Evolutionary conservation across 2,113 vertebrate genomes (phyloP).

Genomic region (Bucco capensis): DNA sequence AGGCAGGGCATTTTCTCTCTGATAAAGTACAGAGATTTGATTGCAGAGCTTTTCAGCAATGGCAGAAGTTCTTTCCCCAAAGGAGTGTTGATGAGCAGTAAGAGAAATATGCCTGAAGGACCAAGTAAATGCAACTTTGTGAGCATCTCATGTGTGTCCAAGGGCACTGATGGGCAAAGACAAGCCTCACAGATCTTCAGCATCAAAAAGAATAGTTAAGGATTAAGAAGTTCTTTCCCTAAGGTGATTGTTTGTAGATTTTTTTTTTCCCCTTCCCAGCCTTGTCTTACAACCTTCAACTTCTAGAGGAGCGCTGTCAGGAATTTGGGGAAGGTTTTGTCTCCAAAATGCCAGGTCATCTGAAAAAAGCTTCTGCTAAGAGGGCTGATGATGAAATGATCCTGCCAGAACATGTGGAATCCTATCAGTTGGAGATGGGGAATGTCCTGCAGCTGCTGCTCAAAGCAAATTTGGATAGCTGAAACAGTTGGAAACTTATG

Average conservation of each 20-base stretch:
- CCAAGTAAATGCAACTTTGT: conserved; percentile 30
- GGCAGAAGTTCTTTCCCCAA: conserved; percentile 14
- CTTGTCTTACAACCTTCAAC: background rate
- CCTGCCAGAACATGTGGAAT: background rate
- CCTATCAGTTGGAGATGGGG: background rate
- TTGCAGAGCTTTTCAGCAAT: conserved; percentile 49
- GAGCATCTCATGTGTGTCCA: conserved; percentile 1
- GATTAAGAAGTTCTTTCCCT: background rate
- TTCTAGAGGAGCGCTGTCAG: background rate
- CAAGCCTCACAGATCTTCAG: background rate
- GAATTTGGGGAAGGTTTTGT: background rate
- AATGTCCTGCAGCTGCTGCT: background rate
- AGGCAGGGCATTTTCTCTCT: conserved; percentile 42
- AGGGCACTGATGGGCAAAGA: conserved; percentile 39
- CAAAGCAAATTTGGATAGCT: background rate
- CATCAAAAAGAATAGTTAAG: conserved; percentile 3
- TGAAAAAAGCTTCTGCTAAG: background rate
- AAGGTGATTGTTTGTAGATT: background rate
- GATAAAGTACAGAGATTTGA: conserved; percentile 38
- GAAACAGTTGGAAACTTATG: background rate
- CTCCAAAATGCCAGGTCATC: background rate
- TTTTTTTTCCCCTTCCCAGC: background rate
- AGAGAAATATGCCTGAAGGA: conserved; percentile 42
- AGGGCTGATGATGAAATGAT: background rate
- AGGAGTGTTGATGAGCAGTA: conserved; percentile 38